These are phyloP conservation scores for Zophobas atratus DNA, from an alignment of 1,140 invertebrate genomes.

Conservation along the genomic window DNA sequence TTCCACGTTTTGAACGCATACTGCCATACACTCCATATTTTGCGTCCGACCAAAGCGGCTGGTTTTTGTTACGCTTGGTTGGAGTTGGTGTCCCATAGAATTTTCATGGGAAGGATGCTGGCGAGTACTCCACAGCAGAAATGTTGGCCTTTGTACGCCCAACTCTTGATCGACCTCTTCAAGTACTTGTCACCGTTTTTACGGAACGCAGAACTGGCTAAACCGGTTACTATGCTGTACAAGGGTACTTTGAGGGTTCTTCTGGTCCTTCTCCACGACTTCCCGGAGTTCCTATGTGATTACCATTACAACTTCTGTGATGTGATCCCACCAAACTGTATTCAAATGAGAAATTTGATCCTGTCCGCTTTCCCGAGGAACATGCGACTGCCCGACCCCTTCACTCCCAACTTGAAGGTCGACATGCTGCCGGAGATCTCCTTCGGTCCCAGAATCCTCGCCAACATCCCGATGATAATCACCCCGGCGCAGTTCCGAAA, in stretches of 20 bases:
- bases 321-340: slow-evolving; percentile 98
- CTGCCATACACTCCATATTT: slow-evolving; percentile 92
- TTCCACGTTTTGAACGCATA: slow-evolving; percentile 92
- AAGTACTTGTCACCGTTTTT: slow-evolving; percentile 97
- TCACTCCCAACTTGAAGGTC: slow-evolving; percentile 97
- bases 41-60: slow-evolving; percentile 94
- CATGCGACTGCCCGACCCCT: slow-evolving; percentile 98
- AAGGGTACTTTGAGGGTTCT: slow-evolving; percentile 97
- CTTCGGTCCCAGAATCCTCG: slow-evolving; percentile 88
- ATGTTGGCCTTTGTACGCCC: slow-evolving; percentile 91
- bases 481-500: slow-evolving; percentile 92
- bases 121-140: slow-evolving; percentile 89
- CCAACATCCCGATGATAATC: slow-evolving; percentile 91
- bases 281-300: slow-evolving; percentile 99
- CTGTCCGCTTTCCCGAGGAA: slow-evolving; percentile 97
- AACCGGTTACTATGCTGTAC: slow-evolving; percentile 94
- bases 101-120: slow-evolving; percentile 95
- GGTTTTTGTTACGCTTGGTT: slow-evolving; percentile 99
- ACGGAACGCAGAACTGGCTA: slow-evolving; percentile 95
- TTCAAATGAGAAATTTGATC: slow-evolving; percentile 99
- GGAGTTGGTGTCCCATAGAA: slow-evolving; percentile 95
- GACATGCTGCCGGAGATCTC: slow-evolving; percentile 92
- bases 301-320: slow-evolving; percentile 99
- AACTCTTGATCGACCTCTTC: slow-evolving; percentile 95
- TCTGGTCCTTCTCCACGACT: slow-evolving; percentile 97